Conservation (phyloP, 2,113 vertebrate species). For the Piliocolobus tephrosceles region DNA sequence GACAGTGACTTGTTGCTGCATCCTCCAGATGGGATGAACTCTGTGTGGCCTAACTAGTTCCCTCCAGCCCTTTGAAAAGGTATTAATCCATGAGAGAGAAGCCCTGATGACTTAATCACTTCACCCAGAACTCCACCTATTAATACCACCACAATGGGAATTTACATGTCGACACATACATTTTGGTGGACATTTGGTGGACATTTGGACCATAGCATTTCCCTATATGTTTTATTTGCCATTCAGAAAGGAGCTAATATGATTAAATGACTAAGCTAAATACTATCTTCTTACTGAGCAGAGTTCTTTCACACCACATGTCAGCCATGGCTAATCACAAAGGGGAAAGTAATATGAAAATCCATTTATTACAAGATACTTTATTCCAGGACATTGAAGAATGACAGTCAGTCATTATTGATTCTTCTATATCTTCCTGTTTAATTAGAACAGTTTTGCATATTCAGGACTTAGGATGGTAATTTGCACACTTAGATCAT, state of each 20-base stretch:
- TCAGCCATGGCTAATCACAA: not conserved
- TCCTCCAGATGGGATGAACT: not conserved
- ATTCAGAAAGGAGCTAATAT: not conserved
- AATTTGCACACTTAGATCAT: not conserved
- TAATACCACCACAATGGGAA: not conserved
- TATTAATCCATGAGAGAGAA: not conserved
- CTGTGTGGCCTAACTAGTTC: not conserved
- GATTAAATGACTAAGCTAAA: not conserved
- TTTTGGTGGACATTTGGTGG: not conserved
- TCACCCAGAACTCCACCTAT: not conserved
- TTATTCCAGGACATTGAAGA: not conserved
- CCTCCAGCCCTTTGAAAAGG: not conserved
- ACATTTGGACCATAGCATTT: not conserved
- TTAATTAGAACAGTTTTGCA: conserved; percentile 19
- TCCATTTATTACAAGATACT: not conserved
- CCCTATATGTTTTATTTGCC: not conserved
- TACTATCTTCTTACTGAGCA: not conserved
- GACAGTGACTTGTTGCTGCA: not conserved
- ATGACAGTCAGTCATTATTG: conserved; percentile 26
- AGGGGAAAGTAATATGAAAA: not conserved
- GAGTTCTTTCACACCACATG: not conserved
- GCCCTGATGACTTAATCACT: not conserved
- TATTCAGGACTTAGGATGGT: conserved; percentile 24
- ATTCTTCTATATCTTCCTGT: not conserved
- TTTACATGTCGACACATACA: not conserved